Base-by-base conservation (phyloP, 2,113 vertebrate genomes). In the Clupea harengus region DNA sequence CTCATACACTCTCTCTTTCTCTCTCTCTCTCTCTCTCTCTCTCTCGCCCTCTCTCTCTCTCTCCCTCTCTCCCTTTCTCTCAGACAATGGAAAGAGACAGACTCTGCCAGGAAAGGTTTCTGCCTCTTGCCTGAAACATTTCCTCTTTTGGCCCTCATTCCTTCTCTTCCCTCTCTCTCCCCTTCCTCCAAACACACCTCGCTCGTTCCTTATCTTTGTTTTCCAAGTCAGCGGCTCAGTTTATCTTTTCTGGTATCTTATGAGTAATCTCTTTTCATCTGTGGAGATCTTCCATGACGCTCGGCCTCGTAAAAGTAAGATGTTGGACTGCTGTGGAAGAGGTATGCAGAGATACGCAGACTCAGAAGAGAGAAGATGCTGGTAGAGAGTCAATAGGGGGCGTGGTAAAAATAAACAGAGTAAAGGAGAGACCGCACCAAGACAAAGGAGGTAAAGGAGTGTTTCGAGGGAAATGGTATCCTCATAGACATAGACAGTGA, bases 131-230 rank as follows among this genome's bases (percentile, higher is more conserved):
- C 25, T 78, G 13, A 78, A 78, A 78, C 72, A 78, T 78, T 78
- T 78, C 72, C 72, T 39, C 25, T 78, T 78, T 78, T 78, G 72
- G 25, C 28, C 28, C 72, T 78, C 72, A 78, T 78, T 78, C 72
- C 32, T 39, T 78, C 72, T 39, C 18, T 78, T 32, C n/a, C 28
- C 57, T 25, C 57, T 64, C 60, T 67, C 60, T 32, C 25, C 32
- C 32, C 72, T 13, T 32, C 25, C 72, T 32, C 11, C 32, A 10
- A 13, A 78, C 39, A 78, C 72, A 28, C 32, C 39, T 32, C 72
- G 28, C 72, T 78, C 72, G 5, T 39, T 1, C 32, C 72, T 78
- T 78, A 78, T 78, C 32, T 67, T 9, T 78, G 54, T 60, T 60
- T 60, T 60, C 20, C 20, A 57, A 6, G 54, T 60, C 54, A 22